A percentile compares a stretch with the other conserved stretches of the same genome.
Conservation (phyloP, 1,140 invertebrate genomes). For the Sycophila sp. region DNA sequence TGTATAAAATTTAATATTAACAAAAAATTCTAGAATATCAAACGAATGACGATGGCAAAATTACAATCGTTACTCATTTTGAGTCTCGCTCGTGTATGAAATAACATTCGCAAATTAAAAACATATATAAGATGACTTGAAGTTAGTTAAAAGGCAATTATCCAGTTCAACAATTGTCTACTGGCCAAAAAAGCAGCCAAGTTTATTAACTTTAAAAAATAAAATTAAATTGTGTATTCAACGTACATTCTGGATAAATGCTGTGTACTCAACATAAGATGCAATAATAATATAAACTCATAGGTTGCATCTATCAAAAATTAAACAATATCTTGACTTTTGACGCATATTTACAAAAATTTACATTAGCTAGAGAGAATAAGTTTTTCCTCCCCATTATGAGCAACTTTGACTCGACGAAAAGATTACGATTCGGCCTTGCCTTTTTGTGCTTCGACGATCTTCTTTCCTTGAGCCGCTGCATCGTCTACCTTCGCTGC, state of each 20-base stretch:
- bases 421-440: constrained; percentile 57
- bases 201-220: constrained; percentile 4
- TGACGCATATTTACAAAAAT: constrained; percentile 48
- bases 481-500: constrained; percentile 51
- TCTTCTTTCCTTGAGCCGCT: constrained; percentile 45
- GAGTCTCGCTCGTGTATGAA: background rate
- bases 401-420: background rate
- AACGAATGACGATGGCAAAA: background rate
- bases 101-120: background rate
- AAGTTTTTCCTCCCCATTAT: background rate
- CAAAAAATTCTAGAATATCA: background rate
- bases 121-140: constrained; percentile 5
- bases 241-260: constrained; percentile 37
- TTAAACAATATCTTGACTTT: constrained; percentile 40
- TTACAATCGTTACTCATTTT: constrained; percentile 1
- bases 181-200: background rate
- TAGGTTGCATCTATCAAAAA: constrained; percentile 6
- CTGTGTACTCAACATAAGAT: constrained; percentile 47
- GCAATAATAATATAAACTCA: constrained; percentile 38
- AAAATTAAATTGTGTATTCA: constrained; percentile 13
- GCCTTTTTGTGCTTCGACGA: constrained; percentile 49
- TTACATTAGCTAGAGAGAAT: constrained; percentile 39
- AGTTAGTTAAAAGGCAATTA: constrained; percentile 3
- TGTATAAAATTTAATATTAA: background rate
- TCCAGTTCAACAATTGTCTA: background rate